Evolutionary conservation across 2,113 vertebrate genomes (phyloP).

Genomic region (Chaenocephalus aceratus): DNA sequence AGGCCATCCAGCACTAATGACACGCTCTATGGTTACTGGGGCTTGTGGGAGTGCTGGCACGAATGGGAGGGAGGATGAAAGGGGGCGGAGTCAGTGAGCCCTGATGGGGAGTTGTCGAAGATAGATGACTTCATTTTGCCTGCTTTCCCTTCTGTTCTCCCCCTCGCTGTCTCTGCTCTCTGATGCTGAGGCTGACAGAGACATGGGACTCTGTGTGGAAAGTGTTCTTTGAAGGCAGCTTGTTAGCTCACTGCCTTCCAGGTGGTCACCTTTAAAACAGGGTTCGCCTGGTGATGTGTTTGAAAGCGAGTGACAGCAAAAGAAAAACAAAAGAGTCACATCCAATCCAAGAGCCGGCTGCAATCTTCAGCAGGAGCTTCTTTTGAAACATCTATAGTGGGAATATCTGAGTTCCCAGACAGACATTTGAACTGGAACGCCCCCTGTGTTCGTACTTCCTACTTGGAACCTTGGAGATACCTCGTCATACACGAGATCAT

Average conservation of each 20-base stretch:
- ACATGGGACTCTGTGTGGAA: not conserved
- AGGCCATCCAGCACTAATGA: constrained; percentile 63
- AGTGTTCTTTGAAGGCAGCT: not conserved
- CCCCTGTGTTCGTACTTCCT: too few species aligned
- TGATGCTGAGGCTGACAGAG: not conserved
- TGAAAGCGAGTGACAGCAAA: constrained; percentile 8
- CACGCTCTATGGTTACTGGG: constrained; percentile 74
- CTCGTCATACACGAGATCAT: too few species aligned
- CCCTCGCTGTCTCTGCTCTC: not conserved
- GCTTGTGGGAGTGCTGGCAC: constrained; percentile 53
- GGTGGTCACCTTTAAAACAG: constrained; percentile 18
- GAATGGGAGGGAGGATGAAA: not conserved
- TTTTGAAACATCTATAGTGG: constrained; percentile 11
- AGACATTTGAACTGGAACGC: too few species aligned
- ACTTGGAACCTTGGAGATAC: too few species aligned
- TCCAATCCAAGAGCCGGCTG: not conserved
- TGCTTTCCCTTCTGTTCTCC: constrained; percentile 5
- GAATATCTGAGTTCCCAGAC: too few species aligned
- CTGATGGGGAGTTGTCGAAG: constrained; percentile 58
- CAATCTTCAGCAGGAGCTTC: constrained; percentile 19
- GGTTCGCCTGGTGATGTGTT: not conserved
- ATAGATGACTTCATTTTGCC: constrained; percentile 58
- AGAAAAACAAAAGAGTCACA: constrained; percentile 13
- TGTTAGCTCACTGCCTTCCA: constrained; percentile 9
- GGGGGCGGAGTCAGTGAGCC: constrained; percentile 22